Conservation (phyloP, 2,113 vertebrate genomes). For the Phodopus roborovskii region DNA sequence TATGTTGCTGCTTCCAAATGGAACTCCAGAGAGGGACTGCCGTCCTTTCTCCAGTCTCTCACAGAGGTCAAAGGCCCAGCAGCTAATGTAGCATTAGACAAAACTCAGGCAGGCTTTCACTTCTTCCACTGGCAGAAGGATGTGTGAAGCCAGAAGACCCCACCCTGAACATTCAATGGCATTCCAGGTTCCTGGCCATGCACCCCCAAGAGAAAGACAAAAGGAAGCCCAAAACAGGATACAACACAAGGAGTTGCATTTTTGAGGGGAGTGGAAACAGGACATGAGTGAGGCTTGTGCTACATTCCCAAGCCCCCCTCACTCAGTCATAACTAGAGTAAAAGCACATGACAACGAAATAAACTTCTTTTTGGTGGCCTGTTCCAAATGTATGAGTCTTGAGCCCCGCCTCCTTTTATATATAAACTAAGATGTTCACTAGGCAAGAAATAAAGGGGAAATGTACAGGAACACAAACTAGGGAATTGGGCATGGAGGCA, state of each 20-base stretch:
- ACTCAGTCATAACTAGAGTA: background rate
- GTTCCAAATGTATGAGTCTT: background rate
- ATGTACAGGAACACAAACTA: background rate
- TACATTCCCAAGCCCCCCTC: background rate
- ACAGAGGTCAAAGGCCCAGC: background rate
- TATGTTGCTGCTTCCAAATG: background rate
- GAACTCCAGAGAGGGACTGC: background rate
- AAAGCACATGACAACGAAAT: background rate
- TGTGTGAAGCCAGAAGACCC: background rate
- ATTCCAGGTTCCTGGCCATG: background rate
- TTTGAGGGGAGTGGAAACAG: background rate
- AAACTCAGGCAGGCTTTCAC: background rate
- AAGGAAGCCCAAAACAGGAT: background rate
- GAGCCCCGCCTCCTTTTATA: background rate
- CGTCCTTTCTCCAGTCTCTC: background rate
- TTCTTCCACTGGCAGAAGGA: background rate
- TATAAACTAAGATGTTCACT: background rate
- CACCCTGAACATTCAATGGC: background rate
- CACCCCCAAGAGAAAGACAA: background rate
- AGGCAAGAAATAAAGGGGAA: background rate
- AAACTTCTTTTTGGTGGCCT: background rate
- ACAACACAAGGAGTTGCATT: background rate
- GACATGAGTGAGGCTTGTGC: fast-evolving
- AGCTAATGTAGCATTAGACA: background rate
- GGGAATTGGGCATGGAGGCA: background rate